Evolutionary conservation across 1,140 invertebrate genomes (phyloP).

Genomic region (Tyrophagus putrescentiae): DNA sequence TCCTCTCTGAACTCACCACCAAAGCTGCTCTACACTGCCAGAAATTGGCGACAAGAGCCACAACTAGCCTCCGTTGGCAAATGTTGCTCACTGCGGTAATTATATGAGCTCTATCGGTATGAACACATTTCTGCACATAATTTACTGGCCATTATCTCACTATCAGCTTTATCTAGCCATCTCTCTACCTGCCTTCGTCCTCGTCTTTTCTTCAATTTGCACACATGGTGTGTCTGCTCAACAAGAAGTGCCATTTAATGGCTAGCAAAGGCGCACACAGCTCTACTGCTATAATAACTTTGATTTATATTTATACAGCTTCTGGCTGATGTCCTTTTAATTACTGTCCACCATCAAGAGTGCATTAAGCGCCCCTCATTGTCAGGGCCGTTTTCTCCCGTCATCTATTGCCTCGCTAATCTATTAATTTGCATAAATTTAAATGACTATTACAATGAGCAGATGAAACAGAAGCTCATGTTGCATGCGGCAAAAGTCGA

Average conservation of each 20-base stretch:
- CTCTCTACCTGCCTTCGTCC: not conserved
- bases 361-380: not conserved
- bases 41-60: too few species aligned
- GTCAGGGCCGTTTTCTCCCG: not conserved
- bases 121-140: slow-evolving; percentile 14
- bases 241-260: not conserved
- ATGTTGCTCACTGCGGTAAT: slow-evolving; percentile 1
- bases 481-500: not conserved
- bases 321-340: slow-evolving; percentile 3
- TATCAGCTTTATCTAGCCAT: not conserved
- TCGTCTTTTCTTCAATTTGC: too few species aligned
- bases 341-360: not conserved
- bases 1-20: too few species aligned
- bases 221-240: not conserved
- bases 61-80: too few species aligned
- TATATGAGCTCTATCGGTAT: not conserved
- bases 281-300: not conserved
- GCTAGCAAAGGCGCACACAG: too few species aligned
- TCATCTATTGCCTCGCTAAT: too few species aligned
- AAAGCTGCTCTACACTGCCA: too few species aligned
- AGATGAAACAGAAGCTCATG: not conserved
- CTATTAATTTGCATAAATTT: slow-evolving; percentile 13
- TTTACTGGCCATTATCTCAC: slow-evolving; percentile 3
- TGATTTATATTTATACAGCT: slow-evolving; percentile 8
- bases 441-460: slow-evolving; percentile 4